Base-by-base conservation (phyloP, 2,113 vertebrate genomes). In the Erpornis zantholeuca region DNA sequence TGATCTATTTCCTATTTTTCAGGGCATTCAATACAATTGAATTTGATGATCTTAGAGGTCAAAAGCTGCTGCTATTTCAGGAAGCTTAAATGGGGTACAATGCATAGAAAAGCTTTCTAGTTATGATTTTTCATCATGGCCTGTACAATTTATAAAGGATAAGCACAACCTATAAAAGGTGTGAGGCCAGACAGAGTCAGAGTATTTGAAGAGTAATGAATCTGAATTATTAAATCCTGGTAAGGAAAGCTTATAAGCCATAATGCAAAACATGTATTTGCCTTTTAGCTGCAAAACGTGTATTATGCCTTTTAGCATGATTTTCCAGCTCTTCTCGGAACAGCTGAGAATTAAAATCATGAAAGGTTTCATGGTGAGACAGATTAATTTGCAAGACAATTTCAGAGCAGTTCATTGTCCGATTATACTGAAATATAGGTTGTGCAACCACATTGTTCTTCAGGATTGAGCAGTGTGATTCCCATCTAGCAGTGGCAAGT, bases 1-100 rank as follows among this genome's bases (percentile, higher is more conserved):
- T 85, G 73, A 85, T 90, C 56, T 88, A 54, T 80, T 93, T 76
- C 53, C 25, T 89, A 60, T 71, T 96, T 95, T 94, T 82, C 70
- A 44, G 36, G 72, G 49, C 79, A 87, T 24, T 90, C 19, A 82
- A 71, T 90, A 60, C 56, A 72, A 88, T 72, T 80, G 44, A 93
- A 72, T 92, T 82, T 57, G 27, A 54, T 85, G 44, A 57, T 85
- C 69, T 69, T 56, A 33, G 42, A 85, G 88, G 88, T 90, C 89
- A 95, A 85, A 95, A 86, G 50, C 82, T 85, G 61, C 57, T 61
- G 57, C 87, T 91, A 45, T 85, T 87, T 77, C 2, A 2, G 78
- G 82, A 85, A 82, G 53, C 81, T 75, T 66, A 87, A 84, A 57
- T 60, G 44, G 90, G n/a, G 75, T 76, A 29, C 16, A 61, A 76